These are phyloP conservation scores for Sericinus montela DNA, from an alignment of 2,888 invertebrate genomes.

Conservation along the genomic window DNA sequence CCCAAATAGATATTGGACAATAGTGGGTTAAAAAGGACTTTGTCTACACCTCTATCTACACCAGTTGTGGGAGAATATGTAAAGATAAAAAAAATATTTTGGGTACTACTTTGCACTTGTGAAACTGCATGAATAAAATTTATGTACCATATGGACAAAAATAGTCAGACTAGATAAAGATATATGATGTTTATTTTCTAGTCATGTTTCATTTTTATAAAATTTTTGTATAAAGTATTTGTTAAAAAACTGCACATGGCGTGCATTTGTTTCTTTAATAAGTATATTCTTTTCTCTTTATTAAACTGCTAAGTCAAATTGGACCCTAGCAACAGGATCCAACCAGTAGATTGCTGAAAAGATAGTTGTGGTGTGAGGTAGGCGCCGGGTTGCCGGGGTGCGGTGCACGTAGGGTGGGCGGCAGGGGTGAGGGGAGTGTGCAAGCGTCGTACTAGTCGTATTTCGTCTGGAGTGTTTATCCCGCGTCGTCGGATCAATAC, in stretches of 20 bases:
- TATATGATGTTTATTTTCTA: too few relatives aligned
- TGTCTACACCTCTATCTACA: too few relatives aligned
- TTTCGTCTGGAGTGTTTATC: slow-evolving; percentile 79
- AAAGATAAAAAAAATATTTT: too few relatives aligned
- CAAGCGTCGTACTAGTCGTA: slow-evolving; percentile 74
- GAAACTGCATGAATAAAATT: too few relatives aligned
- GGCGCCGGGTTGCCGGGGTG: slow-evolving; percentile 30
- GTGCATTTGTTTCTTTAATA: background rate
- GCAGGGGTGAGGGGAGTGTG: slow-evolving; percentile 64
- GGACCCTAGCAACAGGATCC: slow-evolving; percentile 32
- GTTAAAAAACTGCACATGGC: background rate
- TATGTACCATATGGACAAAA: too few relatives aligned
- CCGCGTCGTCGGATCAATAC: slow-evolving; percentile 77
- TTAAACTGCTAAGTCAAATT: slow-evolving; percentile 18
- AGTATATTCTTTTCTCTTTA: slow-evolving; percentile 4
- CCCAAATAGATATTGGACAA: too few relatives aligned
- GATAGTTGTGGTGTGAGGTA: slow-evolving; percentile 24
- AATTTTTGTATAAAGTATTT: too few relatives aligned
- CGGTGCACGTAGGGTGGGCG: slow-evolving; percentile 52
- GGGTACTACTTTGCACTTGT: too few relatives aligned
- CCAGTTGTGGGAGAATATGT: too few relatives aligned
- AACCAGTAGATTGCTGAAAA: slow-evolving; percentile 22
- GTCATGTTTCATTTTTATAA: too few relatives aligned
- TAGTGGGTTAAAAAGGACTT: too few relatives aligned
- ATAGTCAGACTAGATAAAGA: too few relatives aligned